phyloP scores from a whole-genome alignment of 2,113 vertebrate species.

The Calyptommatus sinebrachiatus region DNA sequence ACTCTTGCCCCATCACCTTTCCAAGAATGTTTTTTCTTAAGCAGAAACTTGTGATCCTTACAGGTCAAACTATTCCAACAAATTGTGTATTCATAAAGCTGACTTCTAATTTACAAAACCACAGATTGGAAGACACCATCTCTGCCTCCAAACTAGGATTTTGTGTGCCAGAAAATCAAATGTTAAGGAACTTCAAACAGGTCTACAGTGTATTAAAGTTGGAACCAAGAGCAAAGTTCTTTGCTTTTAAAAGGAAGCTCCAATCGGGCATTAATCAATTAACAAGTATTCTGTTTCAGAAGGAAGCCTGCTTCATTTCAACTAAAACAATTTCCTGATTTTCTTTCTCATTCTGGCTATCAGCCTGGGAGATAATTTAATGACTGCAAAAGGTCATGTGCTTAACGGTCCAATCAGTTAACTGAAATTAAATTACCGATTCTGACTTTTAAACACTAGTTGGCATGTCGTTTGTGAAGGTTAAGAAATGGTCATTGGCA shows the following conservation, averaged over 20 bases:
- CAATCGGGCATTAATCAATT: constrained; percentile 16
- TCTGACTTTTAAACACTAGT: neutral
- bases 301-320: constrained; percentile 38
- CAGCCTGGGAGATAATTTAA: constrained; percentile 19
- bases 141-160: no score
- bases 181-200: no score
- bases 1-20: no score
- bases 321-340: constrained; percentile 11
- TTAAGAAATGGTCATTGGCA: neutral
- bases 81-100: neutral
- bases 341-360: neutral
- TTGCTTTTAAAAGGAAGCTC: neutral
- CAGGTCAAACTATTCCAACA: neutral
- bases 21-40: no score
- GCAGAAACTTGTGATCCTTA: no score
- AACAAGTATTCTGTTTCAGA: constrained; percentile 32
- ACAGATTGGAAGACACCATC: neutral
- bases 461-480: neutral
- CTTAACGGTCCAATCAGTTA: constrained; percentile 22
- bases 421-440: neutral
- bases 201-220: constrained; percentile 1
- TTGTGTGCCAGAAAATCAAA: neutral
- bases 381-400: neutral
- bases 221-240: neutral
- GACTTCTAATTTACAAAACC: neutral